Percentiles rank a stretch among this genome's conserved stretches.
Conservation (phyloP, 2,113 vertebrate species). For the Gadus macrocephalus region DNA sequence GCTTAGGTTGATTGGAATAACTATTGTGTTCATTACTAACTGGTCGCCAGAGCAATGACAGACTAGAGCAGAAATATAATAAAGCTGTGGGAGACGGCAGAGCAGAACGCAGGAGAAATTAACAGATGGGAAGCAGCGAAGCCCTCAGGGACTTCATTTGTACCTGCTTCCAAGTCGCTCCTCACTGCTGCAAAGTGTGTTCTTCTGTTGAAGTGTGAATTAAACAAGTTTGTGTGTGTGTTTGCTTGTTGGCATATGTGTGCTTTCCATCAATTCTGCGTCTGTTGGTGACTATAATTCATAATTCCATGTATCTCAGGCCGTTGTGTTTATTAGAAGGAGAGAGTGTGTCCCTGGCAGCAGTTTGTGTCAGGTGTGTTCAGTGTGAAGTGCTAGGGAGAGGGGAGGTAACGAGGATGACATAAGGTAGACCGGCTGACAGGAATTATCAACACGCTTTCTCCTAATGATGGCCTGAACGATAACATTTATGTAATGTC, state of each 20-base stretch:
- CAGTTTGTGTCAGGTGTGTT: constrained; percentile 15
- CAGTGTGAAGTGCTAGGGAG: neutral
- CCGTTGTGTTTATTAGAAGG: constrained; percentile 14
- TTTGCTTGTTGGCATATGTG: constrained; percentile 6
- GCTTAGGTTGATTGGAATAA: neutral
- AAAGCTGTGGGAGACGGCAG: constrained; percentile 14
- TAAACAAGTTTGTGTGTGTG: neutral
- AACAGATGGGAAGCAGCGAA: constrained; percentile 52
- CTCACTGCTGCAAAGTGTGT: constrained; percentile 22
- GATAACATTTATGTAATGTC: too few relatives aligned
- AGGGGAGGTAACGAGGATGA: too few relatives aligned
- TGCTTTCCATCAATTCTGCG: neutral
- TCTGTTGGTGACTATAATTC: neutral
- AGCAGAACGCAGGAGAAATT: constrained; percentile 36
- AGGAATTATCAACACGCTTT: too few relatives aligned
- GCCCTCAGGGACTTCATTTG: constrained; percentile 52
- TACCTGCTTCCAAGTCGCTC: constrained; percentile 55
- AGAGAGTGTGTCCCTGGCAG: constrained; percentile 21
- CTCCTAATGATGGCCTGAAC: too few relatives aligned
- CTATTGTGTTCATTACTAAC: constrained; percentile 15
- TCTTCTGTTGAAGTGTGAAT: constrained; percentile 2
- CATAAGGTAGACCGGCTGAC: too few relatives aligned
- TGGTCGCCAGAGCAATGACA: constrained; percentile 5
- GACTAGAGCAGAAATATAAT: constrained; percentile 23
- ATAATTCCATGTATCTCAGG: neutral